phyloP scores from a whole-genome alignment of 1,140 invertebrate species.

The Belonocnema kinseyi region DNA sequence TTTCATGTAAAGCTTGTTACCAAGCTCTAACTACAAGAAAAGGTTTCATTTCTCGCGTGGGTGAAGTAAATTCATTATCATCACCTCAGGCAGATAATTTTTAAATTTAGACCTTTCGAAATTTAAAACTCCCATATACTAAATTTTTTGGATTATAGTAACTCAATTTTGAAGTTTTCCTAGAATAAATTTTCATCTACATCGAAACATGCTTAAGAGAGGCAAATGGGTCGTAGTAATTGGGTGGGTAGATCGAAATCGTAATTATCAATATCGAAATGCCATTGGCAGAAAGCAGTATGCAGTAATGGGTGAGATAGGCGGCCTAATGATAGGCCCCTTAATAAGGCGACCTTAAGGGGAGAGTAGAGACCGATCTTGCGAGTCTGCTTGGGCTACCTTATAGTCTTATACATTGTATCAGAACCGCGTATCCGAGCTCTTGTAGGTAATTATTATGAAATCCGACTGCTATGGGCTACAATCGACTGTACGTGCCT shows the following conservation, averaged over 20 bases:
- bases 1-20: too few relatives aligned
- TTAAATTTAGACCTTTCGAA: too few relatives aligned
- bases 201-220: slow-evolving; percentile 41
- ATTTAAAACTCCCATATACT: too few relatives aligned
- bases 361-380: slow-evolving; percentile 38
- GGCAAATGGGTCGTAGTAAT: slow-evolving; percentile 62
- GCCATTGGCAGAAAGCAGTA: slow-evolving; percentile 54
- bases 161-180: too few relatives aligned
- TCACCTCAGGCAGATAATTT: too few relatives aligned
- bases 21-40: too few relatives aligned
- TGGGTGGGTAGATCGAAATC: slow-evolving; percentile 66
- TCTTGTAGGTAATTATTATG: slow-evolving; percentile 64
- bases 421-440: slow-evolving; percentile 37
- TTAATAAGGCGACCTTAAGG: slow-evolving; percentile 66
- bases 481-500: slow-evolving; percentile 58
- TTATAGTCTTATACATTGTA: slow-evolving; percentile 40
- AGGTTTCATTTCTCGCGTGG: too few relatives aligned
- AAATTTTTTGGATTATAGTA: too few relatives aligned
- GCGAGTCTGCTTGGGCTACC: slow-evolving; percentile 8
- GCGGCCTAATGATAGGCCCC: slow-evolving; percentile 67
- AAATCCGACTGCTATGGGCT: slow-evolving; percentile 53
- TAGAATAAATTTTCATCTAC: too few relatives aligned
- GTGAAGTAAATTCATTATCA: too few relatives aligned
- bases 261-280: slow-evolving; percentile 68
- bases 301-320: slow-evolving; percentile 65